Conservation (phyloP, 2,888 invertebrate genomes). For the Prenolepis imparis region DNA sequence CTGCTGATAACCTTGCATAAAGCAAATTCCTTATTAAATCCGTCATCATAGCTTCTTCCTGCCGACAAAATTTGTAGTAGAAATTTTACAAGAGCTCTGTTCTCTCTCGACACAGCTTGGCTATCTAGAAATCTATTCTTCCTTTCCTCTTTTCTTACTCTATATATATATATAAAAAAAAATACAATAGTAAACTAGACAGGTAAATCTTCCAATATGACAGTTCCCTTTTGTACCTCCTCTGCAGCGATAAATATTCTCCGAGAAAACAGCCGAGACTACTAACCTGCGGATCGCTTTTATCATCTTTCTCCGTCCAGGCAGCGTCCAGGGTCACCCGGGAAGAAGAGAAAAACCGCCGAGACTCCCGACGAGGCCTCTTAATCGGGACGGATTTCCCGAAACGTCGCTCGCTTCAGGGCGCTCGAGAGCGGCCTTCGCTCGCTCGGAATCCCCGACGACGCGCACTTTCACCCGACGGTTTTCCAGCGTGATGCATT, state of each 20-base stretch:
- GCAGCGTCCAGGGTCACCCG: neutral
- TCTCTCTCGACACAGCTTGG: neutral
- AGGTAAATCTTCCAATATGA: neutral
- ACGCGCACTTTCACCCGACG: constrained; percentile 75
- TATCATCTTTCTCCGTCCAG: neutral
- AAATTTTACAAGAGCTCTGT: neutral
- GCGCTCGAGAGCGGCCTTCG: neutral
- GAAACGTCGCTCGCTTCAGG: neutral
- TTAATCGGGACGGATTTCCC: constrained; percentile 6
- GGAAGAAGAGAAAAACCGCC: neutral
- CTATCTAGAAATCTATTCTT: neutral
- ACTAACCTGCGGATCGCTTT: constrained; percentile 12
- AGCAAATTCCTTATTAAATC: neutral
- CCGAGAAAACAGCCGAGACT: neutral
- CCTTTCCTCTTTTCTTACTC: neutral
- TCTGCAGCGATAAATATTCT: neutral
- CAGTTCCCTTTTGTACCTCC: neutral
- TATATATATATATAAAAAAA: too few relatives aligned
- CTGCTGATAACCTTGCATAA: neutral
- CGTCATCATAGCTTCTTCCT: neutral
- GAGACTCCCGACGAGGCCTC: neutral
- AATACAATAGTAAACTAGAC: neutral
- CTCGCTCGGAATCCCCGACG: constrained; percentile 12
- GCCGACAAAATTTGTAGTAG: neutral
- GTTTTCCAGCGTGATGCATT: constrained; percentile 71